Evolutionary conservation across 2,888 invertebrate species (phyloP), one percentile per base, ranked within the genome.

Genomic region (Eupithecia abbreviata): DNA sequence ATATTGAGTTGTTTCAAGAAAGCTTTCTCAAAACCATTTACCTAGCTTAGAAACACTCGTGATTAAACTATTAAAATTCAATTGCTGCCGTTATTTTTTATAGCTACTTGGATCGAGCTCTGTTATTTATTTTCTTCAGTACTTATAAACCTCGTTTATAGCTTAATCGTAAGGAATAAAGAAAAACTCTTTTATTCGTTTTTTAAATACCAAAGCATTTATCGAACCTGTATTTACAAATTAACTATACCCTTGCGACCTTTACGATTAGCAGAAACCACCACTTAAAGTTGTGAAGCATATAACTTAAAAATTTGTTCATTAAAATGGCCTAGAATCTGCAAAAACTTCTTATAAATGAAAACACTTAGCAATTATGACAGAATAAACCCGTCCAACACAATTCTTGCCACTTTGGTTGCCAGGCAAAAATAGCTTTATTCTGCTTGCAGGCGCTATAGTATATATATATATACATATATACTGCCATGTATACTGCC

Each of bases 61-160:
- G 41, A 30, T 70, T 41, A 70, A 51, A 71, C 55, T 55, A 71
- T 71, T 42, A 55, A 71, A 71, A 42, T 55, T 71, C 71, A 51
- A 55, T 51, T 42, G 71, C 43, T 71, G 43, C 43, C 9, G 42
- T 55, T 71, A 42, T 55, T 10, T 71, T 55, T 71, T 55, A 55
- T 55, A 66, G 42, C 66, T 42, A 71, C 55, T 55, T 71, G 45
- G 45, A 62, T 43, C 45, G 18, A 45, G 65, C 18, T 72, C 58
- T 41, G 69, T 47, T 47, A 51, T 74, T 69, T 74, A 69, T 74
- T 74, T 45, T 67, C 55, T 7, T 18, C 47, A 70, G 58, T 58
- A 30, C 30, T 47, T 15, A 43, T 55, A 15, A 18, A 62, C 58
- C 10, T 12, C 30, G 41, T 74, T 62, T 30, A 69, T 58, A 30